Base-by-base conservation (phyloP, 2,888 invertebrate genomes). In the Patella depressa region DNA sequence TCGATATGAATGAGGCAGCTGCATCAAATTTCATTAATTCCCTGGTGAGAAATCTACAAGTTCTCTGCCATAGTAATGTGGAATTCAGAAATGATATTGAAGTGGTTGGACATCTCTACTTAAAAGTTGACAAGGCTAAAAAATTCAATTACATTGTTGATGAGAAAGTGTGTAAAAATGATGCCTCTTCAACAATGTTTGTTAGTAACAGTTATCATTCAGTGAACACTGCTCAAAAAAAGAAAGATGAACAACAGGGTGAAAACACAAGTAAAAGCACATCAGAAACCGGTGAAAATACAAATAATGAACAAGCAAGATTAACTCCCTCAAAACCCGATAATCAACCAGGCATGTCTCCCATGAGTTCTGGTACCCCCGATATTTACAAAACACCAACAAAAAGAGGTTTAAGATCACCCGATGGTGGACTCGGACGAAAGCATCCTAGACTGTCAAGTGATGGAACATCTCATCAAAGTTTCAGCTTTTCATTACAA, bases 141-240 rank as follows among this genome's bases (percentile, higher is more conserved):
- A 65, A 65, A 65, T 65, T 65, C 11, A 65, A 65, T 65, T 65
- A 65, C 5, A 65, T 65, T 65, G 65, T 65, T 11, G 65, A 65
- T 65, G 65, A 65, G 24, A 65, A 65, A 65, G 65, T 65, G 65
- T 65, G 65, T 65, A 65, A 65, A 65, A 65, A 65, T 65, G 65
- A 65, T 65, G 65, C 65, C 7, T 65, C 65, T 19, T 65, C 65
- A 24, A 65, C 65, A 65, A 65, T 65, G 65, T 65, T 65, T 24
- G 65, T 65, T 19, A 65, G 65, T 65, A 65, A 65, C 24, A 65
- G 65, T 65, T 65, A 65, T 65, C 65, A 65, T 65, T 65, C 65
- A 19, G 24, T 24, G 19, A 65, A 65, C 15, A 11, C 19, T 24
- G 12, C 65, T 12, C 65, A 19, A 3, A 65, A 65, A 65, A 65